Conservation (phyloP, 2,113 vertebrate genomes). For the Chinchilla lanigera region DNA sequence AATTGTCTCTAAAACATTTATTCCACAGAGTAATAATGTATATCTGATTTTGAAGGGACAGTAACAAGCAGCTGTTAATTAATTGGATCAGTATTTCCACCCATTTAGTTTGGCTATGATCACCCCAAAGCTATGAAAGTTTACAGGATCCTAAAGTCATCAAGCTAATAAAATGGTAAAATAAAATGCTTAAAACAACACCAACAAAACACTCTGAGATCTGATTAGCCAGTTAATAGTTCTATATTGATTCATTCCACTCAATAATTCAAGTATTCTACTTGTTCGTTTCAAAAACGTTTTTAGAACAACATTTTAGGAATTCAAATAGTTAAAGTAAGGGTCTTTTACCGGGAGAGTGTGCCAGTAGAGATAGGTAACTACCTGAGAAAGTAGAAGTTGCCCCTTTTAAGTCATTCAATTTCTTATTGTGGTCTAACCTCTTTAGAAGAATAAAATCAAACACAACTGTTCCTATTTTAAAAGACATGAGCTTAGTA, state of each 20-base stretch:
- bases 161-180: neutral
- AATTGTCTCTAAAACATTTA: conserved; percentile 59
- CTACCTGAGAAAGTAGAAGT: neutral
- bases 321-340: conserved; percentile 10
- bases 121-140: neutral
- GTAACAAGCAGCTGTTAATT: neutral
- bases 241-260: neutral
- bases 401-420: neutral
- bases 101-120: neutral
- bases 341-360: no score
- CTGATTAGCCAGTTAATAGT: neutral
- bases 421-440: conserved; percentile 41
- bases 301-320: neutral
- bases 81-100: neutral
- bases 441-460: conserved; percentile 64
- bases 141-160: neutral
- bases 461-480: conserved; percentile 49
- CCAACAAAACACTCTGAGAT: neutral
- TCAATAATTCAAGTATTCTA: neutral
- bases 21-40: neutral
- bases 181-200: neutral
- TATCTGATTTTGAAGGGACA: neutral
- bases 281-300: neutral
- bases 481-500: conserved; percentile 67
- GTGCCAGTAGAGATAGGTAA: neutral